phyloP scores from a whole-genome alignment of 2,797 vertebrate species.

The Protonibea diacanthus region DNA sequence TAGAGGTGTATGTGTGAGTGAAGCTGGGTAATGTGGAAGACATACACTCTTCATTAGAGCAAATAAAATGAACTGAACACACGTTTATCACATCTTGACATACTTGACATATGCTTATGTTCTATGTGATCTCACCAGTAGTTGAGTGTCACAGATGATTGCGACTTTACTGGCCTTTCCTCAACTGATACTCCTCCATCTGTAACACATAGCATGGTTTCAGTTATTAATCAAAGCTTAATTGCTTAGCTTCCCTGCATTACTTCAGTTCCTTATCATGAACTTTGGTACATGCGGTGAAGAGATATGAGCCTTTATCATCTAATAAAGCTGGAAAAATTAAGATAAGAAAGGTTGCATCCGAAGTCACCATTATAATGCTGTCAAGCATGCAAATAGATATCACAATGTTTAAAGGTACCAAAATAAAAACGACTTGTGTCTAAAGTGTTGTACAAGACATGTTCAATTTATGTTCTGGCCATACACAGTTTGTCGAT shows the following conservation, averaged over 20 bases:
- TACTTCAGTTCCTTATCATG: conserved; percentile 22
- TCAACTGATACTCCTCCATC: conserved; percentile 42
- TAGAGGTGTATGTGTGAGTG: not conserved
- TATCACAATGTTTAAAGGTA: too few species aligned
- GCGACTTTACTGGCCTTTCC: conserved; percentile 13
- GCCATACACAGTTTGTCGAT: too few species aligned
- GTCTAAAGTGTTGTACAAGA: too few species aligned
- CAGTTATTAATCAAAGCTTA: not conserved
- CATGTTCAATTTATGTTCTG: too few species aligned
- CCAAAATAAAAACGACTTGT: too few species aligned
- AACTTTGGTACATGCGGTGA: conserved; percentile 18
- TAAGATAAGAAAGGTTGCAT: not conserved
- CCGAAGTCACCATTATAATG: not conserved
- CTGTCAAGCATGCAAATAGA: not conserved
- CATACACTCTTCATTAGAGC: too few species aligned
- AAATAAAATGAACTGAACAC: not conserved
- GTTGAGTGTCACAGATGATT: conserved; percentile 22
- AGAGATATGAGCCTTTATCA: conserved; percentile 19
- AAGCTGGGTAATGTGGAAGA: not conserved
- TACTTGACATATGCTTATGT: not conserved
- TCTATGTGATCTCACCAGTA: conserved; percentile 31
- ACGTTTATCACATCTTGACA: not conserved
- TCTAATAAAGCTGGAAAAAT: not conserved
- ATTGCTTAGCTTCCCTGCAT: not conserved
- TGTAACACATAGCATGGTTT: conserved; percentile 13